These are phyloP conservation scores for Xiphias gladius DNA, from an alignment of 2,113 vertebrate species.

Conservation along the genomic window DNA sequence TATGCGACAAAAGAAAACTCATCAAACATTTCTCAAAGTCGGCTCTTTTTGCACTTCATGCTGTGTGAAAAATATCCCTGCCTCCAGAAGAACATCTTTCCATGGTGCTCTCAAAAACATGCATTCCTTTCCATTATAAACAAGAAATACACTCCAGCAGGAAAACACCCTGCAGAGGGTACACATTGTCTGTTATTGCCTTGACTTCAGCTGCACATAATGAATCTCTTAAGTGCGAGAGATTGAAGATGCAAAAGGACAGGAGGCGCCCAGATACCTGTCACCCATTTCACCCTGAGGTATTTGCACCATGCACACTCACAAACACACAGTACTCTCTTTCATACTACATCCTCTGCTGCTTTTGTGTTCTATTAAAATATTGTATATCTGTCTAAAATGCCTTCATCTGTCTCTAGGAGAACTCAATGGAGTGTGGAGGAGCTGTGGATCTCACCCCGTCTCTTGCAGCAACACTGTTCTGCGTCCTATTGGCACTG, in stretches of 20 bases:
- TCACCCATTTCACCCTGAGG: constrained; percentile 97
- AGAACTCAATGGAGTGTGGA: constrained; percentile 87
- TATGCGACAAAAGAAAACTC: constrained; percentile 48
- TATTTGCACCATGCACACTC: constrained; percentile 61
- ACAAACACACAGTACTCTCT: neutral
- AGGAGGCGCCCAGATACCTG: constrained; percentile 96
- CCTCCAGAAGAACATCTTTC: constrained; percentile 12
- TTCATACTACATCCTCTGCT: neutral
- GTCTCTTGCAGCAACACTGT: constrained; percentile 64
- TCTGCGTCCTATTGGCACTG: constrained; percentile 71
- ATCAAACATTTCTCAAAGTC: constrained; percentile 41
- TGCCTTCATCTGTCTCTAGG: constrained; percentile 62
- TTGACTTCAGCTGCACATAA: constrained; percentile 96
- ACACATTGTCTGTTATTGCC: constrained; percentile 68
- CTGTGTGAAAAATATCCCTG: constrained; percentile 6
- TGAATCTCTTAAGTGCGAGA: constrained; percentile 97
- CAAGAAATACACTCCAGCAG: constrained; percentile 31
- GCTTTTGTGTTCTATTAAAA: constrained; percentile 25
- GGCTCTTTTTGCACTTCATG: neutral
- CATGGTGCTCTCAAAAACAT: constrained; percentile 7
- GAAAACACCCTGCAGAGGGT: constrained; percentile 35
- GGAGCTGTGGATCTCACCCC: constrained; percentile 66
- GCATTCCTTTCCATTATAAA: constrained; percentile 48
- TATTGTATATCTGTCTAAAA: constrained; percentile 6
- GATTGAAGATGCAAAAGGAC: constrained; percentile 97